Base-by-base conservation (phyloP, 2,113 vertebrate genomes). In the Charadrius vociferus region DNA sequence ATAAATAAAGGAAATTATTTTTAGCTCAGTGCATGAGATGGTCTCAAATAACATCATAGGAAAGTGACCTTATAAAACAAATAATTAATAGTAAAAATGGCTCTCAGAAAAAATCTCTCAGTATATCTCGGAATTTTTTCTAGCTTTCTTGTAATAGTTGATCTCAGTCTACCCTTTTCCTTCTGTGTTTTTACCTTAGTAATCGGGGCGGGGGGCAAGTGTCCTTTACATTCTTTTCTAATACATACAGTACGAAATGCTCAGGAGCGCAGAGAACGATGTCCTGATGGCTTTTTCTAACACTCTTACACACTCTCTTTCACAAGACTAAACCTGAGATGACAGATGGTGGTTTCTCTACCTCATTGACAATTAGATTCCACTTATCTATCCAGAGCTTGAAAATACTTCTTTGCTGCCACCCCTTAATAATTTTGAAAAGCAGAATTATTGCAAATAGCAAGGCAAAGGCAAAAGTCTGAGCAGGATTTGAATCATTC, bases 1-100 rank as follows among this genome's bases (percentile, higher is more conserved):
- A 65, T 30, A 92, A 90, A 66, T 43, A 96, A 74, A 96, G 61
- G 61, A 63, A 82, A 86, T 90, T 8, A 70, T 84, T 96, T 95
- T 96, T 91, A 90, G 43, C 82, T 95, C 50, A 4, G 17, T 68
- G 45, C 61, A 67, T 70, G 72, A 89, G 74, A 84, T 36, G 6
- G 61, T 90, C 59, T 90, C 75, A 93, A 83, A 63, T 23, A 89
- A 59, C 20, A 75, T 56, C 56, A 94, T 7, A 70, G 27, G 29
- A 93, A 92, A 88, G 79, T 41, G 39, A 92, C 11, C 26, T 88
- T 72, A 77, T 26, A 58, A 95, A 86, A 56, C 14, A 93, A 93
- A 71, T 39, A 73, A 67, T 49, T 41, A 67, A 52, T 20, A 37
- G 7, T 61, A 75, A 78, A 87, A 89, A 79, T 34, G 4, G 36